phyloP scores from a whole-genome alignment of 2,888 invertebrate genomes.

The Acrocyrtus sp. region DNA sequence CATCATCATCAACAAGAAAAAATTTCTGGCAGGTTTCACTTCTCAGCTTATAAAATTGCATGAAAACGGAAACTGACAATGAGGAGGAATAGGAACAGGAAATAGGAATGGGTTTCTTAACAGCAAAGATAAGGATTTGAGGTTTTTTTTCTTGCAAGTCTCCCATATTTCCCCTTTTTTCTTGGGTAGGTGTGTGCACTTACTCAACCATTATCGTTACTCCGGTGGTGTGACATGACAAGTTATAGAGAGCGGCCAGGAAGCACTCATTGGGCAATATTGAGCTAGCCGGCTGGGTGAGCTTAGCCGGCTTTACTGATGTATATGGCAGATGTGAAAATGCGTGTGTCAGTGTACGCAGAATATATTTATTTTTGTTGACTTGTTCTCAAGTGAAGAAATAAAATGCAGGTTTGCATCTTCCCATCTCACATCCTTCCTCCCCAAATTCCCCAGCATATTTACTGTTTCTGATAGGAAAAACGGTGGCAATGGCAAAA shows the following conservation, averaged over 20 bases:
- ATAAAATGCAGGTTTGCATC: background rate
- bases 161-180: no score
- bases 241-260: background rate
- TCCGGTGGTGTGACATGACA: constrained; percentile 1
- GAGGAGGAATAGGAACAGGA: no score
- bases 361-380: no score
- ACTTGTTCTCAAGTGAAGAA: background rate
- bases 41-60: no score
- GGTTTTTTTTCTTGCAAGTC: constrained; percentile 25
- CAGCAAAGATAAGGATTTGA: constrained; percentile 40
- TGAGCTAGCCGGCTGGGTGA: background rate
- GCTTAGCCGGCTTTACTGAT: background rate
- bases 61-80: no score
- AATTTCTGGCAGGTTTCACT: no score
- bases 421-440: background rate
- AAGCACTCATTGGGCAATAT: background rate
- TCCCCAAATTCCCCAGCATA: background rate
- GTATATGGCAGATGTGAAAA: background rate
- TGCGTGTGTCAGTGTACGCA: no score
- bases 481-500: no score
- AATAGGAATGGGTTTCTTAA: constrained; percentile 28
- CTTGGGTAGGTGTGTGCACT: constrained; percentile 7
- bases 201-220: constrained; percentile 34
- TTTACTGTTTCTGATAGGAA: no score
- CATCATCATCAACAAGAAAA: no score